Evolutionary conservation across 2,113 vertebrate genomes (phyloP).

Genomic region (Otis tarda): DNA sequence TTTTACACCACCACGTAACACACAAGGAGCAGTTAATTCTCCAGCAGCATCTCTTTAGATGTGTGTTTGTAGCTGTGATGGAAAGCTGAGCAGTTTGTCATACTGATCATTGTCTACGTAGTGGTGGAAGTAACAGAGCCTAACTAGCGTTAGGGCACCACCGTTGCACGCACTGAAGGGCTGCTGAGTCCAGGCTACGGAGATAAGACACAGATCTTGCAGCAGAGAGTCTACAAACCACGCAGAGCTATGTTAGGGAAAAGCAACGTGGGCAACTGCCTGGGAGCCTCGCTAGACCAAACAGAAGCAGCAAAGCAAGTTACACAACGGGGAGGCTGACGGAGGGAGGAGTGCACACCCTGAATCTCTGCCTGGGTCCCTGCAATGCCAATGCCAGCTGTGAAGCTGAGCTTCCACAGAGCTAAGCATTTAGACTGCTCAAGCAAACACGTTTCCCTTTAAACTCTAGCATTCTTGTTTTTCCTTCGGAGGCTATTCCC

Average conservation of each 20-base stretch:
- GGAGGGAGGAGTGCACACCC: not conserved
- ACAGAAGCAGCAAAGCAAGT: not conserved
- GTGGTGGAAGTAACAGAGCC: not conserved
- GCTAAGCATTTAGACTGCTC: not conserved
- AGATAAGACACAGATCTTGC: not conserved
- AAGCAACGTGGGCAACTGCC: not conserved
- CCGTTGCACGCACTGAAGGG: fast-evolving
- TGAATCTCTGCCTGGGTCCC: not conserved
- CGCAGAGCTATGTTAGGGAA: not conserved
- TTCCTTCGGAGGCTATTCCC: not conserved
- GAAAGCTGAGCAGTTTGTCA: not conserved
- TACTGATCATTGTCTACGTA: fast-evolving
- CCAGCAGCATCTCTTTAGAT: not conserved
- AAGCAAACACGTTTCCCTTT: not conserved
- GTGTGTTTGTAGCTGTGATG: not conserved
- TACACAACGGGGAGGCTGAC: not conserved
- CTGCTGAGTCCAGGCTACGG: not conserved
- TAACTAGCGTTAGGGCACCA: not conserved
- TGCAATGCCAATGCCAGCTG: not conserved
- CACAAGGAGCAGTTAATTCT: not conserved
- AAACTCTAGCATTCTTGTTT: not conserved
- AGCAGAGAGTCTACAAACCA: not conserved
- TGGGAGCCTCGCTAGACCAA: not conserved
- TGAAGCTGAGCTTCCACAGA: not conserved
- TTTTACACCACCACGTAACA: not conserved